Percentiles rank a stretch among this genome's conserved stretches.
phyloP scores from a whole-genome alignment of 2,113 vertebrate species.

The Festucalex cinctus region DNA sequence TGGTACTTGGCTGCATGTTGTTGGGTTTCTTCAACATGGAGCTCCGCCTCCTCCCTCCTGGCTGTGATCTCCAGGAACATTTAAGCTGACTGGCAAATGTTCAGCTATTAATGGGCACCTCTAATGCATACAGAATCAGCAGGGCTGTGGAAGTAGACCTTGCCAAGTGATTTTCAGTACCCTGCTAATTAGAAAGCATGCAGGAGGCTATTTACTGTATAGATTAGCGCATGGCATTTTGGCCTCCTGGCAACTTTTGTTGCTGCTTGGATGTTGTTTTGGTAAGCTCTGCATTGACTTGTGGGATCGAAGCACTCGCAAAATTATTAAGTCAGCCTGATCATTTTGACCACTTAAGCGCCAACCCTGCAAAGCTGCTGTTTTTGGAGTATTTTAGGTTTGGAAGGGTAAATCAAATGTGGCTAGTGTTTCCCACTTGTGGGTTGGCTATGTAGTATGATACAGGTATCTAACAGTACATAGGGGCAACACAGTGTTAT shows the following conservation, averaged over 20 bases:
- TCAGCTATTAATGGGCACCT: background rate
- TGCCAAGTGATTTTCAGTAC: constrained; percentile 13
- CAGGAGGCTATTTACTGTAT: constrained; percentile 4
- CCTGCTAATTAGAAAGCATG: constrained; percentile 10
- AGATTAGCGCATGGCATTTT: constrained; percentile 4
- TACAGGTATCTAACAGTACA: background rate
- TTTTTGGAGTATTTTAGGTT: background rate
- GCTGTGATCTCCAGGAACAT: constrained; percentile 8
- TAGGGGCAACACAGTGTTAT: background rate
- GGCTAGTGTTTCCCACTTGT: background rate
- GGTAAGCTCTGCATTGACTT: background rate
- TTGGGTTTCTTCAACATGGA: constrained; percentile 35
- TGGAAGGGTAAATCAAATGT: no score
- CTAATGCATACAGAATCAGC: background rate
- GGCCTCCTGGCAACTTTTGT: background rate
- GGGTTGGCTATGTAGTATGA: background rate
- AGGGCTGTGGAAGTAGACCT: background rate
- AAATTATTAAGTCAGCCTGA: background rate
- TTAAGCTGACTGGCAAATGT: constrained; percentile 19
- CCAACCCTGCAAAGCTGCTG: background rate
- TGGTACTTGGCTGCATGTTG: constrained; percentile 20
- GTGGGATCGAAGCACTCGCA: background rate
- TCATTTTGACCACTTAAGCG: background rate
- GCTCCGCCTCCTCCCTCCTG: background rate
- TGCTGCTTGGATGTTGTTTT: background rate